Evolutionary conservation across 2,888 invertebrate species (phyloP).

Genomic region (Metallyticus violacea): DNA sequence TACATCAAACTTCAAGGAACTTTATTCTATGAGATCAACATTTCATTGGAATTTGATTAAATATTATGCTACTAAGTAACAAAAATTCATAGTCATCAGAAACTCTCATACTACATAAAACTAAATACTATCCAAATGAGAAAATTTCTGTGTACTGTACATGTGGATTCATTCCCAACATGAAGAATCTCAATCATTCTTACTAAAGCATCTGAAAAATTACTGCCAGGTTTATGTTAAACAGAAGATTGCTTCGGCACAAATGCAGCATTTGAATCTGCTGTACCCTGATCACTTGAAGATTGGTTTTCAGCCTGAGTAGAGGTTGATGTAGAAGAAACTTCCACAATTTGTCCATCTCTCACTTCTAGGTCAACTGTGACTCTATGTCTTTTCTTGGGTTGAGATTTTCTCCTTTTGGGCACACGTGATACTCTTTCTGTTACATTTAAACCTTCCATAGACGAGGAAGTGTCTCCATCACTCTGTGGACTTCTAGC

Average conservation of each 20-base stretch:
- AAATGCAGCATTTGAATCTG: slow-evolving; percentile 19
- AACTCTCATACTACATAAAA: background rate
- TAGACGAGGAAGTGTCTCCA: slow-evolving; percentile 47
- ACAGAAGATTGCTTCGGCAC: slow-evolving; percentile 34
- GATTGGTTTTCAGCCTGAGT: background rate
- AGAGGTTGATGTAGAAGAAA: slow-evolving; percentile 18
- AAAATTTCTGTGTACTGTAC: background rate
- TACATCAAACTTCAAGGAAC: background rate
- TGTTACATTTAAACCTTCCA: slow-evolving; percentile 47
- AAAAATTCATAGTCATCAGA: background rate
- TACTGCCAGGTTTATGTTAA: slow-evolving; percentile 15
- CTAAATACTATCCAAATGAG: background rate
- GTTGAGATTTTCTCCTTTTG: slow-evolving; percentile 44
- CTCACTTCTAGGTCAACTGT: slow-evolving; percentile 47
- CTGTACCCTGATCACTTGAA: slow-evolving; percentile 12
- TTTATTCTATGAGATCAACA: background rate
- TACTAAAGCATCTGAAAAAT: background rate
- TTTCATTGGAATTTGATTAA: background rate
- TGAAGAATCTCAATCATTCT: background rate
- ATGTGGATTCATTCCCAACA: background rate
- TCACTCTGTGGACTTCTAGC: slow-evolving; percentile 43
- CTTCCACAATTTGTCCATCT: slow-evolving; percentile 44
- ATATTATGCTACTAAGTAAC: background rate
- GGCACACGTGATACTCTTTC: slow-evolving; percentile 44
- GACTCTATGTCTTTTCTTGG: slow-evolving; percentile 45